These are phyloP conservation scores for Paragorgia papillata DNA, from an alignment of 92 coral and sea anemone species.

Conservation along the genomic window DNA sequence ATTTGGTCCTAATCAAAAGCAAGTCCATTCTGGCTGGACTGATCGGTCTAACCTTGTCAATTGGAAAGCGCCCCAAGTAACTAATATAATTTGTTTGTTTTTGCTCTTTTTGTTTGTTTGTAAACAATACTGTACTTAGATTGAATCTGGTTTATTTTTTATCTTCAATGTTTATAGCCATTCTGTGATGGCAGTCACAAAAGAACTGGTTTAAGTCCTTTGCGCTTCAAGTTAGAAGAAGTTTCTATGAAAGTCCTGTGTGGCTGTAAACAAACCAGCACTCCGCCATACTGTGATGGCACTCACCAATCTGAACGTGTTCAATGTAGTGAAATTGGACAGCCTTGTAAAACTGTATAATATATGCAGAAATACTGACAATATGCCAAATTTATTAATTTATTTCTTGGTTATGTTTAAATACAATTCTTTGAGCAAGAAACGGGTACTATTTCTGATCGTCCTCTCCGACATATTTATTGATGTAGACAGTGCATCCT, in stretches of 20 bases:
- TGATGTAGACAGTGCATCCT: no score
- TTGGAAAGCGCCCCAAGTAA: no score
- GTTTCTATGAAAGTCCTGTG: conserved; percentile 71
- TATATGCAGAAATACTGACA: no score
- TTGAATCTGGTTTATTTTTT: conserved; percentile 1
- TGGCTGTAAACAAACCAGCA: conserved; percentile 90
- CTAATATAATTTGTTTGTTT: no score
- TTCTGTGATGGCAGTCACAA: conserved; percentile 99
- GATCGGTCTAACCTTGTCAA: no score
- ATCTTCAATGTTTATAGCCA: conserved; percentile 59
- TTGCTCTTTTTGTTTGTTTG: neutral
- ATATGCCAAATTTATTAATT: no score
- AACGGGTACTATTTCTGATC: no score
- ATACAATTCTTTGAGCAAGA: no score
- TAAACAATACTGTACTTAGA: neutral
- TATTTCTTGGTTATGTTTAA: no score
- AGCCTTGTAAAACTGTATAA: conserved; percentile 38
- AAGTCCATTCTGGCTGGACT: no score
- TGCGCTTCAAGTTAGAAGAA: conserved; percentile 72
- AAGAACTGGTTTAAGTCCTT: conserved; percentile 74
- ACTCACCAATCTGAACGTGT: conserved; percentile 80
- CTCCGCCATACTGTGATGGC: conserved; percentile 92
- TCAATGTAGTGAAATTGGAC: conserved; percentile 71
- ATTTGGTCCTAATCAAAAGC: no score
- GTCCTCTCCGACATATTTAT: no score